phyloP scores from a whole-genome alignment of 2,888 invertebrate species.

The Pollenia angustigena region DNA sequence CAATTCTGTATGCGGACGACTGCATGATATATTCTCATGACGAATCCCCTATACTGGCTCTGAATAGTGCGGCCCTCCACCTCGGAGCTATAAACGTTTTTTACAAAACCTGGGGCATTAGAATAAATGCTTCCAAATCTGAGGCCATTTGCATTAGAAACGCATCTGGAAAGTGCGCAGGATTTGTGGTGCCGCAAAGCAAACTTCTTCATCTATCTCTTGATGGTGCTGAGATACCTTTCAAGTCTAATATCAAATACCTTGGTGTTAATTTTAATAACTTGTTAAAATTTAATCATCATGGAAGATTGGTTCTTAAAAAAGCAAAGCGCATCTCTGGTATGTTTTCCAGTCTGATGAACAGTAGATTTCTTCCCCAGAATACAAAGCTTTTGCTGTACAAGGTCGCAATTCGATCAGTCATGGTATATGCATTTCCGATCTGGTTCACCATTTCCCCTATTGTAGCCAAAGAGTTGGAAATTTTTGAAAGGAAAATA shows the following conservation, averaged over 20 bases:
- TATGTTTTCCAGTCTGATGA: not conserved
- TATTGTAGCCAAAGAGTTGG: conserved; percentile 25
- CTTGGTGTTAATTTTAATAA: not conserved
- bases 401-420: not conserved
- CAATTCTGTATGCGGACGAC: conserved; percentile 29
- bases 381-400: no score
- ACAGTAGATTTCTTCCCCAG: conserved; percentile 19
- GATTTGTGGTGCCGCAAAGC: conserved; percentile 24
- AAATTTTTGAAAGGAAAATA: conserved; percentile 4
- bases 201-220: conserved; percentile 7
- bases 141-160: conserved; percentile 47
- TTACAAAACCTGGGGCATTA: conserved; percentile 24
- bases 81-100: not conserved
- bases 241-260: conserved; percentile 25
- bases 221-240: conserved; percentile 23
- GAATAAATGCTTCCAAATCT: conserved; percentile 48
- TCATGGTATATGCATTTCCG: conserved; percentile 16
- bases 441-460: conserved; percentile 27
- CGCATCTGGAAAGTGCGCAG: conserved; percentile 28
- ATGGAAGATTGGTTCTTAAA: not conserved
- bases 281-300: not conserved
- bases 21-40: conserved; percentile 15
- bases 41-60: not conserved
- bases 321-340: not conserved
- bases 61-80: not conserved